Evolutionary conservation across 2,113 vertebrate species (phyloP), one percentile per base, ranked within the genome.

Genomic region (Leptocoma aspasia): DNA sequence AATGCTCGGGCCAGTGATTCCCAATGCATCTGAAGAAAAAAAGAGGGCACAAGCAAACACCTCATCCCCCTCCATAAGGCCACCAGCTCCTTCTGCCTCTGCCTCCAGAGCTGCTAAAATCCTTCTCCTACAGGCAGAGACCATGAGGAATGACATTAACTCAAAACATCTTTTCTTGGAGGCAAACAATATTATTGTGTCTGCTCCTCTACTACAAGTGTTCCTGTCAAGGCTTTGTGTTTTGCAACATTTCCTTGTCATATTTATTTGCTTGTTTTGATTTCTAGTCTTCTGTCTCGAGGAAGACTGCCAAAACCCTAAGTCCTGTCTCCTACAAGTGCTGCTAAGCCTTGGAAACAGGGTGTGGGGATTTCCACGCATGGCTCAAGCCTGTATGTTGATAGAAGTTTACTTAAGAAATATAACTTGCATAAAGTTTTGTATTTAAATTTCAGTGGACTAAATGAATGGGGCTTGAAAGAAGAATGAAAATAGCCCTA

Each of bases 201-300:
- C 86, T 96, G 85, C 96, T 97, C 61, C 23, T 27, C 84, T 80
- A 64, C 45, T 37, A 87, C 71, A 91, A 94, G 71, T 71, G 71
- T 68, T 91, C 52, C 82, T 92, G 96, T 97, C 96, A 92, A 87
- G 84, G 96, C 93, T 97, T 94, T 91, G 80, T 88, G 82, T 97
- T 95, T 96, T 97, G 90, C 90, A 93, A 63, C 28, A 21, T 92
- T 89, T 93, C 88, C 96, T 82, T 93, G 86, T 96, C 87, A 53
- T 94, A 95, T 94, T 97, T 97, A 96, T 92, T 97, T 96, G 83
- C 59, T 94, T 85, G 63, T 88, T 96, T 95, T 91, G 96, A 94
- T 96, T 96, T 95, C 96, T 94, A 69, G 88, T 96, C 96, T 92
- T 86, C 66, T 83, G 95, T 59, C 33, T 6, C 4, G 14, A 89